Percentiles rank a stretch among this genome's conserved stretches.
These are phyloP conservation scores for Distichodus sexfasciatus DNA, from an alignment of 2,797 vertebrate genomes.

Conservation along the genomic window DNA sequence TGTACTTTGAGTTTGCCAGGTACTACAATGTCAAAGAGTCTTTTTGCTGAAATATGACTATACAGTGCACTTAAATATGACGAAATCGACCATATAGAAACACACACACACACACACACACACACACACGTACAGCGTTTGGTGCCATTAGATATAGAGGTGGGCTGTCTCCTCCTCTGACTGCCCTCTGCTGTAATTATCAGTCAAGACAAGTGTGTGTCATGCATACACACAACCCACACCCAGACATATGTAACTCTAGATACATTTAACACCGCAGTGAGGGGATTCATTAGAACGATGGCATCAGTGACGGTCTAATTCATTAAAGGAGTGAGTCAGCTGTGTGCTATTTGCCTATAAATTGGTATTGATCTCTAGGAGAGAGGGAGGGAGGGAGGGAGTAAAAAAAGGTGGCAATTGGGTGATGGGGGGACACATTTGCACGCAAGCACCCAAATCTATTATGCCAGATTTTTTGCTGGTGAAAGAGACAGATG, in stretches of 20 bases:
- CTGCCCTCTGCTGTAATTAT: slow-evolving; percentile 46
- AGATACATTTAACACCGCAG: slow-evolving; percentile 76
- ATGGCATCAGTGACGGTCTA: slow-evolving; percentile 70
- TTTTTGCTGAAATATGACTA: neutral
- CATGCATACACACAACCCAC: slow-evolving; percentile 26
- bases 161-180: slow-evolving; percentile 27
- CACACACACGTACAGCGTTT: slow-evolving; percentile 12
- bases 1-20: too few species aligned
- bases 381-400: slow-evolving; percentile 37
- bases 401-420: slow-evolving; percentile 3
- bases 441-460: slow-evolving; percentile 11
- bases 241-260: slow-evolving; percentile 23
- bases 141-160: neutral
- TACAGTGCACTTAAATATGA: neutral
- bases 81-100: neutral
- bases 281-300: slow-evolving; percentile 75
- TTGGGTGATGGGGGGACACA: neutral
- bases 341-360: slow-evolving; percentile 80
- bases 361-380: slow-evolving; percentile 83
- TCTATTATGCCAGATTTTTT: too few species aligned
- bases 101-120: neutral
- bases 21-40: too few species aligned
- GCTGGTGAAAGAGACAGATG: too few species aligned
- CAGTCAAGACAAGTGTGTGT: slow-evolving; percentile 32
- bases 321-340: slow-evolving; percentile 81